Base-by-base conservation (phyloP, 2,113 vertebrate genomes). In the Coryphaenoides rupestris region DNA sequence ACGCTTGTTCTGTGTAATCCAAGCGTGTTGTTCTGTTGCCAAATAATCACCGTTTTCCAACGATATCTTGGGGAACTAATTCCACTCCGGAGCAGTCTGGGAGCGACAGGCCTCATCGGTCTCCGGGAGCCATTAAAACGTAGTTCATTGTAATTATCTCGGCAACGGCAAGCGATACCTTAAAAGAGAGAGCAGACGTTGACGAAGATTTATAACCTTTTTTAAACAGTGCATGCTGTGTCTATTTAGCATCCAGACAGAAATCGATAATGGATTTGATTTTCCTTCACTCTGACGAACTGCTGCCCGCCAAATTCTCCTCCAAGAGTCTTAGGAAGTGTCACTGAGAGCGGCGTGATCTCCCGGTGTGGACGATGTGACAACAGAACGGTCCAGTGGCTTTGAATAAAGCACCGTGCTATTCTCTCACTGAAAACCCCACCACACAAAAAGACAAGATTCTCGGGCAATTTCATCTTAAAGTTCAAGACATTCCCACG, bases 201-300 rank as follows among this genome's bases (percentile, higher is more conserved):
- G 33, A 40, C 13, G 33, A 40, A 40, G 33, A 40, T 40, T 7
- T 40, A 40, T 40, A 40, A 40, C 33, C 9, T 40, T 10, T 40
- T 40, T 9, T 7, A 40, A 40, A 12, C 33, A 40, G 9, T n/a
- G 21, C 53, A 21, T 23, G 9, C 33, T 22, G 14, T 50, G 22
- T 33, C 62, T 55, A 45, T 22, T 16, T 60, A 28, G 22, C 53
- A 28, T 21, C 23, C 52, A 22, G 52, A 64, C 52, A 23, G 10
- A 19, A 16, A 22, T 64, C 50, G 33, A 46, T 64, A 55, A 55
- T 9, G 4, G 55, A 64, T 53, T 62, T 49, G 49, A 53, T 26
- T 19, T n/a, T 50, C 49, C 49, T 19, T 7, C 22, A 13, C 61
- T 19, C 24, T 33, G 52, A 7, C 5, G 50, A 26, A 63, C 21